Conservation (phyloP, 2,797 vertebrate genomes). For the Spizella passerina region DNA sequence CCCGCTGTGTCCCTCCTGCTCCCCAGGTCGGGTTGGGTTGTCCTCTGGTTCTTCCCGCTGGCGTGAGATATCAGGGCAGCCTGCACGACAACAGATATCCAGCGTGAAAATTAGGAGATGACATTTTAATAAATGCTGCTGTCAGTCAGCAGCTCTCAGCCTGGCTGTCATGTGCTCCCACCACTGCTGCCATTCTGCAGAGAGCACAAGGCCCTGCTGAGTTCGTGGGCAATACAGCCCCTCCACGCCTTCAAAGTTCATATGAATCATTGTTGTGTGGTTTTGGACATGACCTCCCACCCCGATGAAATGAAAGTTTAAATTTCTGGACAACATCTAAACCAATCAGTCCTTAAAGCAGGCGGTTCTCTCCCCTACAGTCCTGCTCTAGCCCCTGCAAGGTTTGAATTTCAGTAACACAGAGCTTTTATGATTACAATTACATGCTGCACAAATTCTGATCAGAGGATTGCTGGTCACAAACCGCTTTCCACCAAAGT, state of each 20-base stretch:
- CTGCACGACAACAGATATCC: constrained; percentile 8
- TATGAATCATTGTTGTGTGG: neutral
- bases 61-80: neutral
- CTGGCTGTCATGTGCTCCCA: neutral
- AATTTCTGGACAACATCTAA: neutral
- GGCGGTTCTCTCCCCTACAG: neutral
- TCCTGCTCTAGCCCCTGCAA: neutral
- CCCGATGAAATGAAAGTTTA: neutral
- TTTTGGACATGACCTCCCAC: neutral
- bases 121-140: constrained; percentile 63
- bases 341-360: neutral
- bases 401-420: neutral
- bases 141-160: constrained; percentile 17
- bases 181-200: neutral
- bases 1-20: neutral
- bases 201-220: constrained; percentile 43
- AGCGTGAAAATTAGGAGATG: constrained; percentile 54
- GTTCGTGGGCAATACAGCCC: neutral
- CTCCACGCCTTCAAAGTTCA: neutral
- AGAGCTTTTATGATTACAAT: constrained; percentile 37
- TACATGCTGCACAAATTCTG: constrained; percentile 43
- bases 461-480: constrained; percentile 9
- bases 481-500: neutral
- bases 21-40: neutral
- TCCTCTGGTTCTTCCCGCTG: neutral